Base-by-base conservation (phyloP, 2,797 vertebrate genomes). In the Amblyopsis hoosieri region DNA sequence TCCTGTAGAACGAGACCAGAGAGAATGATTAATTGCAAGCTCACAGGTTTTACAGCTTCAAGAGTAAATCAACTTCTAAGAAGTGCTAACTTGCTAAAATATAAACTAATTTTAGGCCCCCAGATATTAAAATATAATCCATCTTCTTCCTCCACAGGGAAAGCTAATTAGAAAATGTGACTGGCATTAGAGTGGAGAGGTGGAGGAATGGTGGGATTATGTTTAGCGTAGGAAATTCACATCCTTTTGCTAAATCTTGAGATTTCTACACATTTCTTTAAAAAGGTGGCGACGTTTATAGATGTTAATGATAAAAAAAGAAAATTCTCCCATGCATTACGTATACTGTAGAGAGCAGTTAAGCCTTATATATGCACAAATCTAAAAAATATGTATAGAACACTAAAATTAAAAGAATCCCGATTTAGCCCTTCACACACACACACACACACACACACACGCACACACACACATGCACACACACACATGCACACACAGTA, bases 111-210 rank as follows among this genome's bases (percentile, higher is more conserved):
- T 95, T 95, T 93, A 93, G 94, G 92, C 92, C 90, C 90, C 89
- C 84, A 91, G 91, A 92, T 95, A 94, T 90, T 95, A 97, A 97
- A 97, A 97, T 94, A 96, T 93, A 95, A 96, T 95, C 91, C 92
- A 94, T 92, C 94, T 95, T 92, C 91, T 87, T 93, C 87, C 91
- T 94, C 93, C 92, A 80, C 69, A 73, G 74, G 92, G 90, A 91
- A 90, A 93, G 91, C 93, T 95, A 96, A 92, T 92, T 94, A 93
- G 93, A 93, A 94, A 94, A 93, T 89, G 92, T 90, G 94, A 94
- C 90, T 94, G 94, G 91, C 90, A 85, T 81, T 84, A 89, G 91
- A 93, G 90, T 90, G 76, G 78, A 83, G 84, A 91, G 88, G 91
- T 85, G 82, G 78, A 79, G 86, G 90, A 92, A 93, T 83, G 86